Percentiles rank a stretch among this genome's conserved stretches.
phyloP scores from a whole-genome alignment of 2,888 invertebrate genomes.

The Doris montereyensis region DNA sequence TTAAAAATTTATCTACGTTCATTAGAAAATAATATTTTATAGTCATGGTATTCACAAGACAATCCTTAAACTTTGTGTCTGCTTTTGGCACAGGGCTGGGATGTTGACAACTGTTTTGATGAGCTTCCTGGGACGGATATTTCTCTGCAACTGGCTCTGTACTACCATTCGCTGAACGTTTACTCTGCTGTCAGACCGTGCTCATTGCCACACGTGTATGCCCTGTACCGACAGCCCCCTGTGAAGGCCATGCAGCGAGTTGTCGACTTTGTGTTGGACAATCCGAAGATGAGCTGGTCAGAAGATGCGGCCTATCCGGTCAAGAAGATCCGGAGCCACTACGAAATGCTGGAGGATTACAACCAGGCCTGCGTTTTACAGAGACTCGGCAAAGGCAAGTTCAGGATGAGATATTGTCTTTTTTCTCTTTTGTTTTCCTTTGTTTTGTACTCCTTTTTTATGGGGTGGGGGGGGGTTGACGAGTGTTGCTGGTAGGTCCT shows the following conservation, averaged over 20 bases:
- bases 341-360: slow-evolving; percentile 71
- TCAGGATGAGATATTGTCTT: too few species aligned
- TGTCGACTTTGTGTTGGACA: slow-evolving; percentile 50
- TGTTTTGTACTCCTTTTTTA: too few species aligned
- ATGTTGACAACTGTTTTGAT: slow-evolving; percentile 69
- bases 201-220: slow-evolving; percentile 47
- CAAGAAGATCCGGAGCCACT: slow-evolving; percentile 66
- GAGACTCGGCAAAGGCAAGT: slow-evolving; percentile 72
- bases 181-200: slow-evolving; percentile 54
- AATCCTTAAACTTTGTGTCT: too few species aligned
- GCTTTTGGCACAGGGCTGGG: slow-evolving; percentile 56
- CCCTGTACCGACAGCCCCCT: slow-evolving; percentile 55
- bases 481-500: too few species aligned
- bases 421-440: too few species aligned
- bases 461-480: too few species aligned
- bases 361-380: slow-evolving; percentile 73
- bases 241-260: slow-evolving; percentile 58
- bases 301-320: slow-evolving; percentile 53
- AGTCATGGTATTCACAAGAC: too few species aligned
- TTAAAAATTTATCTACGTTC: too few species aligned
- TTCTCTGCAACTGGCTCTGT: slow-evolving; percentile 72
- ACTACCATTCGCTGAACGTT: slow-evolving; percentile 72
- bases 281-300: slow-evolving; percentile 52
- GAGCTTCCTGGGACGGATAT: slow-evolving; percentile 70
- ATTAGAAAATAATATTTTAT: too few species aligned